These are phyloP conservation scores for Hyla sarda DNA, from an alignment of 2,113 vertebrate genomes.

Conservation along the genomic window DNA sequence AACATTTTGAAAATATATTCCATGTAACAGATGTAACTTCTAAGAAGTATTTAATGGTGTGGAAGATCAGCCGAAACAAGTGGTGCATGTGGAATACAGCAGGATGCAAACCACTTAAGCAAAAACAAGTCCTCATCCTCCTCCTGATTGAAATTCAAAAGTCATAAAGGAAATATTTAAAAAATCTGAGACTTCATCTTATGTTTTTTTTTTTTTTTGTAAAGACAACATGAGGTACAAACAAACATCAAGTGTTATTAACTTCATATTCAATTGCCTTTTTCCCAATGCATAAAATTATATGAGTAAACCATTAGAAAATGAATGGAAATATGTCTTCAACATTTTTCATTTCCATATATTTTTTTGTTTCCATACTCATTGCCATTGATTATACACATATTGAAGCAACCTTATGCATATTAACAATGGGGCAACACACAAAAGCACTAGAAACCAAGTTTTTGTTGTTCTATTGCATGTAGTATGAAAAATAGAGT, in stretches of 20 bases:
- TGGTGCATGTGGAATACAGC: slow-evolving; percentile 53
- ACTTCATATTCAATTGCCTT: not conserved
- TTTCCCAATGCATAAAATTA: not conserved
- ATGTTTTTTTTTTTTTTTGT: not conserved
- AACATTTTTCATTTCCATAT: not conserved
- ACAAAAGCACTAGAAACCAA: not conserved
- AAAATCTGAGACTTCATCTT: not conserved
- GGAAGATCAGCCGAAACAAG: slow-evolving; percentile 60
- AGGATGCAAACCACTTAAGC: slow-evolving; percentile 55
- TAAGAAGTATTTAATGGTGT: slow-evolving; percentile 55
- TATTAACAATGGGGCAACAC: not conserved
- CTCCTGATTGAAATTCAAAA: slow-evolving; percentile 28
- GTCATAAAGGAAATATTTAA: not conserved
- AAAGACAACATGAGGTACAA: not conserved
- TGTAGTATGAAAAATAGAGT: not conserved
- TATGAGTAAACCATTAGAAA: not conserved
- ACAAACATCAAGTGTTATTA: slow-evolving; percentile 9
- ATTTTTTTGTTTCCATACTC: not conserved
- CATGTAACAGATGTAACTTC: slow-evolving; percentile 58
- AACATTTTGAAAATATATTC: slow-evolving; percentile 67
- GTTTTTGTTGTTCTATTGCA: not conserved
- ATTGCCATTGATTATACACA: not conserved
- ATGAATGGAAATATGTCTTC: not conserved
- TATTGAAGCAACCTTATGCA: not conserved
- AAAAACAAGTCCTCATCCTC: slow-evolving; percentile 31